Evolutionary conservation across 1,140 invertebrate genomes (phyloP).

Genomic region (Apis dorsata): DNA sequence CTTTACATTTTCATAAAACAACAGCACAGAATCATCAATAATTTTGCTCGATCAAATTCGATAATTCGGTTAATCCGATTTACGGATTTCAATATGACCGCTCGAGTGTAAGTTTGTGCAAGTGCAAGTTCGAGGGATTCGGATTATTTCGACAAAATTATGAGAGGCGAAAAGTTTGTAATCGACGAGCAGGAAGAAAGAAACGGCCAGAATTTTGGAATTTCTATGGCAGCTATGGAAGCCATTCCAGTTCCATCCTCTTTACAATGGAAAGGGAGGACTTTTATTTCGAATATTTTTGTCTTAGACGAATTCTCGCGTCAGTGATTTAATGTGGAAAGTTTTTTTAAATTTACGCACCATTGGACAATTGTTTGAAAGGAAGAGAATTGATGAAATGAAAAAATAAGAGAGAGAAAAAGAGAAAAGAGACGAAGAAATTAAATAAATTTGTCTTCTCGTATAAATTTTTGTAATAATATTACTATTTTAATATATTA

Average conservation of each 20-base stretch:
- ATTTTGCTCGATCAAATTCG: not conserved
- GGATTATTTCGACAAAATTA: constrained; percentile 54
- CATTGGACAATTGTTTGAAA: too few species aligned
- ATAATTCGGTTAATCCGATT: constrained; percentile 12
- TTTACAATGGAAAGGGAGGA: constrained; percentile 1
- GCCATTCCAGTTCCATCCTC: constrained; percentile 10
- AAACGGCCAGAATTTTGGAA: constrained; percentile 37
- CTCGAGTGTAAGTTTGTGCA: constrained; percentile 58
- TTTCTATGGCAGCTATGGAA: constrained; percentile 12
- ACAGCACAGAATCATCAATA: not conserved
- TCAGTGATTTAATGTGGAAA: too few species aligned
- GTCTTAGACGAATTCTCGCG: not conserved
- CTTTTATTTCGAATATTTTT: constrained; percentile 18
- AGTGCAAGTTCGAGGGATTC: constrained; percentile 55
- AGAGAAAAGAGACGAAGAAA: too few species aligned
- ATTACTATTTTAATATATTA: too few species aligned
- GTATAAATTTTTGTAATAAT: too few species aligned
- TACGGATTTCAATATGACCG: not conserved
- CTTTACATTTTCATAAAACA: not conserved
- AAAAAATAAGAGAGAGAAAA: too few species aligned
- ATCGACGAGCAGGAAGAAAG: constrained; percentile 11
- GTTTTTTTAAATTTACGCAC: too few species aligned
- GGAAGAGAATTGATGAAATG: too few species aligned
- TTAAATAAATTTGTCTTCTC: too few species aligned
- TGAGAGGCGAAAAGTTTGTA: not conserved